Evolutionary conservation across 1,140 invertebrate genomes (phyloP).

Genomic region (Apis cerana): DNA sequence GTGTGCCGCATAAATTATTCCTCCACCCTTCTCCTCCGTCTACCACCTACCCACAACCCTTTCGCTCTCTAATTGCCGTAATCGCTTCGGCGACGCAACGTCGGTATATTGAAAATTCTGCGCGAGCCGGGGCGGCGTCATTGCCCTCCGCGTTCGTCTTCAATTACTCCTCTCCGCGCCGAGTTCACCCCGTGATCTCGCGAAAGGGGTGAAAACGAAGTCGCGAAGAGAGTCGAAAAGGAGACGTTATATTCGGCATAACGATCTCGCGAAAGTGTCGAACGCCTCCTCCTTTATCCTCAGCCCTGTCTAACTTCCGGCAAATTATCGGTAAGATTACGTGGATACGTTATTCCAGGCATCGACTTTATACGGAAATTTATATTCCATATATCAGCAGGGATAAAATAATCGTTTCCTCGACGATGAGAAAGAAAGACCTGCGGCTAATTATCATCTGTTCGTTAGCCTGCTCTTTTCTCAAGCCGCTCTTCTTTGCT

Average conservation of each 20-base stretch:
- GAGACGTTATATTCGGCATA: not conserved
- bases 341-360: constrained; percentile 16
- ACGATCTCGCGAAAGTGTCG: not conserved
- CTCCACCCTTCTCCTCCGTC: constrained; percentile 11
- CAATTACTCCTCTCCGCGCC: constrained; percentile 36
- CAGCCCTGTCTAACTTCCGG: constrained; percentile 29
- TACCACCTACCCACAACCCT: constrained; percentile 1
- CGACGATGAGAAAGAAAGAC: not conserved
- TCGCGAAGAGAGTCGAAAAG: not conserved
- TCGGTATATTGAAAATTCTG: constrained; percentile 51
- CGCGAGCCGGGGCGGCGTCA: constrained; percentile 24
- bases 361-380: not conserved
- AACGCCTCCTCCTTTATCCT: constrained; percentile 32
- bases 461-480: constrained; percentile 35
- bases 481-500: not conserved
- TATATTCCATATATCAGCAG: not conserved
- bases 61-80: constrained; percentile 63
- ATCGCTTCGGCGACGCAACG: constrained; percentile 40
- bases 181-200: not conserved
- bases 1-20: constrained; percentile 47
- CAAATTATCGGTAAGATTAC: constrained; percentile 12
- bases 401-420: not conserved
- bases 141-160: constrained; percentile 41
- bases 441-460: constrained; percentile 63
- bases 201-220: constrained; percentile 14